These are phyloP conservation scores for Leptobrachium ailaonicum DNA, from an alignment of 2,113 vertebrate genomes.

Conservation along the genomic window DNA sequence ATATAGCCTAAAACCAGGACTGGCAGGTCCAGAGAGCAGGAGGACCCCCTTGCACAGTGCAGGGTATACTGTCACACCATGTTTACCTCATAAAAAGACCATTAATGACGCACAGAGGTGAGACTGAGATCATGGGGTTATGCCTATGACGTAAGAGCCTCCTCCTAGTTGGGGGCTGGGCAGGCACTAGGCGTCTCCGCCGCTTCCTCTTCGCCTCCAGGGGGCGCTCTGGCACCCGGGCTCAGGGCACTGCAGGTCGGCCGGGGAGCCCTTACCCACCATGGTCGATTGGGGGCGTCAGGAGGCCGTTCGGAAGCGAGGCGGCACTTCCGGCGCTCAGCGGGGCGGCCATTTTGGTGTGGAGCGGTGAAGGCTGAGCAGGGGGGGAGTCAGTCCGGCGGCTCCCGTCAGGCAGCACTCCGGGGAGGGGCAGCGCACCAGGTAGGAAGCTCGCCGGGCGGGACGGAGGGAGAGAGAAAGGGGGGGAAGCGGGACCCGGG, in stretches of 20 bases:
- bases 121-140: neutral
- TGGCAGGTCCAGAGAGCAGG: too few relatives aligned
- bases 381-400: slow-evolving; percentile 58
- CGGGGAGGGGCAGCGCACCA: slow-evolving; percentile 27
- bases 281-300: neutral
- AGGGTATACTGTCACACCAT: too few relatives aligned
- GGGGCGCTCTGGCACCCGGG: neutral
- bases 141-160: neutral
- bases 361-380: slow-evolving; percentile 64
- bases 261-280: neutral
- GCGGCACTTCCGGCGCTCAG: slow-evolving; percentile 63
- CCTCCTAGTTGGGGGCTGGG: slow-evolving; percentile 14
- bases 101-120: too few relatives aligned
- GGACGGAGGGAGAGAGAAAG: neutral
- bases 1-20: too few relatives aligned
- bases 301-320: slow-evolving; percentile 58
- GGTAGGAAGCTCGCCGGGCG: slow-evolving; percentile 22
- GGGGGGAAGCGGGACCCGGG: neutral
- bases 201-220: neutral
- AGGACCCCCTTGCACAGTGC: too few relatives aligned
- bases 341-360: slow-evolving; percentile 69
- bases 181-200: neutral
- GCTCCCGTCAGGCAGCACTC: slow-evolving; percentile 44
- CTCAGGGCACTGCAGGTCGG: too few relatives aligned
- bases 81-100: too few relatives aligned